Percentiles rank a stretch among this genome's conserved stretches.
phyloP scores from a whole-genome alignment of 1,140 invertebrate genomes.

The Drosophila nigromelanica region DNA sequence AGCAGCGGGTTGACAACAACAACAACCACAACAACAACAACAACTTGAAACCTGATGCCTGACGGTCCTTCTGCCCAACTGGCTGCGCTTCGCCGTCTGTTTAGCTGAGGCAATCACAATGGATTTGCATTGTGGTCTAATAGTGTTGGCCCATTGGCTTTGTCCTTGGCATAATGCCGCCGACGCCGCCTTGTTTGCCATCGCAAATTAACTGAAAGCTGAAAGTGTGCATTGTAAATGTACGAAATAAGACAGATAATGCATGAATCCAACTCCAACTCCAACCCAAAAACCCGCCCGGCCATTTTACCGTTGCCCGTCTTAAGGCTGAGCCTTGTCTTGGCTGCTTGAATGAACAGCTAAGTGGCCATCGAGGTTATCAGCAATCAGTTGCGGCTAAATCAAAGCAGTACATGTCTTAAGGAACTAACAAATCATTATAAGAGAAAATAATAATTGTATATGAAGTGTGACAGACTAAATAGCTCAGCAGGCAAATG shows the following conservation, averaged over 20 bases:
- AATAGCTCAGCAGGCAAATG: no score
- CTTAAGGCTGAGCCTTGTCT: background rate
- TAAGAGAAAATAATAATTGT: no score
- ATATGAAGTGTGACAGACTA: no score
- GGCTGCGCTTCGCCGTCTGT: slow-evolving; percentile 6
- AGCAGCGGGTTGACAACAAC: slow-evolving; percentile 61
- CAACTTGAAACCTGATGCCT: slow-evolving; percentile 26
- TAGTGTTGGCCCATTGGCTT: slow-evolving; percentile 43
- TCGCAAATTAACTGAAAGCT: slow-evolving; percentile 33
- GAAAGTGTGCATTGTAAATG: slow-evolving; percentile 20
- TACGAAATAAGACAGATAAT: slow-evolving; percentile 38
- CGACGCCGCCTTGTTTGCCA: background rate
- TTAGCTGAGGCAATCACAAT: slow-evolving; percentile 46
- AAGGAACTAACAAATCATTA: no score
- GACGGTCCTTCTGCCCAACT: slow-evolving; percentile 4
- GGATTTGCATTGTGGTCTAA: slow-evolving; percentile 46
- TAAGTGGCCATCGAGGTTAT: background rate
- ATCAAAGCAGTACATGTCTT: no score
- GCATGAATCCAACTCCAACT: slow-evolving; percentile 14
- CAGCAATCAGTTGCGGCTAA: background rate
- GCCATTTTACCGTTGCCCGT: no score
- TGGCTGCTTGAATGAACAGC: background rate
- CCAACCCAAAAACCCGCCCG: background rate
- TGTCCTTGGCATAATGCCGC: slow-evolving; percentile 12
- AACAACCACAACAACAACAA: slow-evolving; percentile 21